Percentiles rank a stretch among this genome's conserved stretches.
phyloP scores from a whole-genome alignment of 2,113 vertebrate species.

The Chloropsis cyanopogon region DNA sequence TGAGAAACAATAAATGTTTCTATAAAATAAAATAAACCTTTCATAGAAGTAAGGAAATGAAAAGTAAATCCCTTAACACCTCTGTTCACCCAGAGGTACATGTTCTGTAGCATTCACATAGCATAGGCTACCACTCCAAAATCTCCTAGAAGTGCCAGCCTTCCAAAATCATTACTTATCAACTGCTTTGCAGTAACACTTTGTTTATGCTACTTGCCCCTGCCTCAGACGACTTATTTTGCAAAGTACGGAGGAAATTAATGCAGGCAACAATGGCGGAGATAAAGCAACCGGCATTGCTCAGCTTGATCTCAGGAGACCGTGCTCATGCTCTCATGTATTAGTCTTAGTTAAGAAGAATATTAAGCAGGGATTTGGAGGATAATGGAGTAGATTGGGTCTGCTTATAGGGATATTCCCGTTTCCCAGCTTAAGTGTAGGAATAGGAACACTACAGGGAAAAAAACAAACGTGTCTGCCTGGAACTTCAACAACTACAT shows the following conservation, averaged over 20 bases:
- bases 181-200: not conserved
- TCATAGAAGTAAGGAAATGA: not conserved
- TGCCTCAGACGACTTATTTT: not conserved
- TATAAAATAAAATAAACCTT: not conserved
- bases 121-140: not conserved
- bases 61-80: not conserved
- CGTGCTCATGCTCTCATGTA: not conserved
- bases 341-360: not conserved
- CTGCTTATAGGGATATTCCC: not conserved
- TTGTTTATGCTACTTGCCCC: not conserved
- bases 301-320: not conserved
- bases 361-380: conserved; percentile 4
- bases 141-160: not conserved
- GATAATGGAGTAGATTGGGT: not conserved
- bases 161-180: not conserved
- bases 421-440: not conserved
- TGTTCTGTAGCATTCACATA: not conserved
- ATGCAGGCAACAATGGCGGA: not conserved
- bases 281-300: not conserved
- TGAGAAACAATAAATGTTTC: not conserved
- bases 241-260: not conserved
- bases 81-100: not conserved
- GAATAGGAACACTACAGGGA: not conserved
- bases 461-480: not conserved
- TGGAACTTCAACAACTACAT: not conserved